A percentile compares a stretch with the other conserved stretches of the same genome.
These are phyloP conservation scores for Rostratula benghalensis DNA, from an alignment of 2,113 vertebrate species.

Conservation along the genomic window DNA sequence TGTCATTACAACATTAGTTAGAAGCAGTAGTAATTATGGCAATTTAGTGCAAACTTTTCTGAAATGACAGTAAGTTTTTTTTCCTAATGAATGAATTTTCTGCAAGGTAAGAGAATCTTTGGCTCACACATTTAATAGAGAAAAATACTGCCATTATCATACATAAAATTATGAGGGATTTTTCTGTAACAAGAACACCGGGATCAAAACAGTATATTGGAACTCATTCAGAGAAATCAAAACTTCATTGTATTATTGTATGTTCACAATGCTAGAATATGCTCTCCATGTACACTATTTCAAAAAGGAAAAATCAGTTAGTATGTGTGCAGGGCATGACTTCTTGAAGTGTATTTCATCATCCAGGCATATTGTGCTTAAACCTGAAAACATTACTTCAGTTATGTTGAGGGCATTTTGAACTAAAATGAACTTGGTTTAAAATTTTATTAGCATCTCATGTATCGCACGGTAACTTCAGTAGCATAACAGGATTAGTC, in stretches of 20 bases:
- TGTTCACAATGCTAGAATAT: neutral
- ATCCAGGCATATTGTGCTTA: neutral
- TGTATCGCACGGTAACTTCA: neutral
- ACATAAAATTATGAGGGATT: neutral
- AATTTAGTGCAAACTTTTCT: neutral
- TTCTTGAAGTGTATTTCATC: neutral
- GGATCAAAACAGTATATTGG: neutral
- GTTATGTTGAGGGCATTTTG: neutral
- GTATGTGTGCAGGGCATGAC: neutral
- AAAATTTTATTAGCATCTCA: neutral
- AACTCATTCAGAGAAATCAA: neutral
- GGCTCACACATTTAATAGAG: neutral
- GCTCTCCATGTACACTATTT: neutral
- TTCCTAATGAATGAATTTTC: conserved; percentile 2
- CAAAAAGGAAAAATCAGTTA: neutral
- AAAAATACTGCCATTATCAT: conserved; percentile 17
- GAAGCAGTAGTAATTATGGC: neutral
- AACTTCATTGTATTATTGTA: neutral
- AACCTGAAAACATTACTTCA: neutral
- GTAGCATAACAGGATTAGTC: neutral
- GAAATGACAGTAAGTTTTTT: neutral
- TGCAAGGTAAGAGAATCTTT: neutral
- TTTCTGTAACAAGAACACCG: neutral
- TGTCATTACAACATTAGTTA: neutral
- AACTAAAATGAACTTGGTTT: neutral